Percentiles rank a stretch among this genome's conserved stretches.
Conservation (phyloP, 2,797 vertebrate species). For the Arremon brunneinucha region DNA sequence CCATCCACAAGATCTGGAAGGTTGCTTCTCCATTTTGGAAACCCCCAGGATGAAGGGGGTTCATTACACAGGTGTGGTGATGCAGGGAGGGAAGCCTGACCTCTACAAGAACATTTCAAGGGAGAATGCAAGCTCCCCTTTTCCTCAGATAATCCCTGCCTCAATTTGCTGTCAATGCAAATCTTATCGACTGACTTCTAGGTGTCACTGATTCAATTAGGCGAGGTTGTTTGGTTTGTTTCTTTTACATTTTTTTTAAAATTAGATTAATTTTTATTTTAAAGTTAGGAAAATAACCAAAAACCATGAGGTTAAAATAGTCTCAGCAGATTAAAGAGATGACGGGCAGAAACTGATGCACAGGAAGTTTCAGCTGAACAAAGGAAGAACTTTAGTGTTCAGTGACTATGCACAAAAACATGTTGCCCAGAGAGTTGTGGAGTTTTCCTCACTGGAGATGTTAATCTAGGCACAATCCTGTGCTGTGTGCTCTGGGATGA, state of each 20-base stretch:
- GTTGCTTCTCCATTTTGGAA: neutral
- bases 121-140: neutral
- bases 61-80: neutral
- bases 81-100: neutral
- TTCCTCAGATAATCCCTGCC: neutral
- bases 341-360: accelerated
- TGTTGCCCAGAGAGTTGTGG: neutral
- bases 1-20: neutral
- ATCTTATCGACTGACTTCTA: neutral
- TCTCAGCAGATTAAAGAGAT: neutral
- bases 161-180: neutral
- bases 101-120: accelerated
- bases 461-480: neutral
- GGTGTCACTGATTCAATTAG: neutral
- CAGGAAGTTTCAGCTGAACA: neutral
- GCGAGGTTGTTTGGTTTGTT: neutral
- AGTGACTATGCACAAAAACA: neutral
- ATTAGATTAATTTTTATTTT: neutral
- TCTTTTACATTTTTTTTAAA: neutral
- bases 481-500: neutral
- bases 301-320: neutral
- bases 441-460: neutral
- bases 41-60: neutral
- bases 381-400: too few relatives aligned
- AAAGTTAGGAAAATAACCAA: neutral